phyloP scores from a whole-genome alignment of 2,797 vertebrate species.

The Helarctos malayanus region DNA sequence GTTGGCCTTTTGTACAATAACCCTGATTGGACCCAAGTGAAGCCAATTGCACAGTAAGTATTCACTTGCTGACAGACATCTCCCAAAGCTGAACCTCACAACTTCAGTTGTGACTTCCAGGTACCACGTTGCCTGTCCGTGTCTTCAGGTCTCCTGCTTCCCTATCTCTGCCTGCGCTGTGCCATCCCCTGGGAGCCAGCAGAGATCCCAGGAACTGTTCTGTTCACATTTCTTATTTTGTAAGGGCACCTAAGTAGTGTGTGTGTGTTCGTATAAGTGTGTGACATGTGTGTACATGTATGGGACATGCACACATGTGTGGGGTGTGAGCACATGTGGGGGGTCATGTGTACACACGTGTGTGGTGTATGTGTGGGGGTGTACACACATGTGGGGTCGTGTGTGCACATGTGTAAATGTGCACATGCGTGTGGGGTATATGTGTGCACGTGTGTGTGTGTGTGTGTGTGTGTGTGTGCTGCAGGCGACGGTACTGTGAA shows the following conservation, averaged over 20 bases:
- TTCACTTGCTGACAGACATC: not conserved
- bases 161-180: too few relatives aligned
- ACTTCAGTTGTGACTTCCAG: not conserved
- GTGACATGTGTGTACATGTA: not conserved
- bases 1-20: not conserved
- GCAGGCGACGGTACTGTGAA: not conserved
- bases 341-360: not conserved
- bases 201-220: not conserved
- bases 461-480: not conserved
- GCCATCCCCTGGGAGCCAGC: not conserved
- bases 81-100: not conserved
- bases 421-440: too few relatives aligned
- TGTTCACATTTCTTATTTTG: not conserved
- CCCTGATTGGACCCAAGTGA: not conserved
- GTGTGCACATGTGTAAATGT: too few relatives aligned
- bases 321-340: too few relatives aligned
- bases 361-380: not conserved
- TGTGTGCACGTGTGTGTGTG: too few relatives aligned
- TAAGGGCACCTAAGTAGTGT: not conserved
- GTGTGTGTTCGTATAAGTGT: not conserved
- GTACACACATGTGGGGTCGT: too few relatives aligned
- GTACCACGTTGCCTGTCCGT: not conserved
- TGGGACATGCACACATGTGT: not conserved
- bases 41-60: not conserved
- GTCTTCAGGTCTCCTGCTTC: not conserved